These are phyloP conservation scores for Anthoscopus minutus DNA, from an alignment of 2,113 vertebrate species.

Conservation along the genomic window DNA sequence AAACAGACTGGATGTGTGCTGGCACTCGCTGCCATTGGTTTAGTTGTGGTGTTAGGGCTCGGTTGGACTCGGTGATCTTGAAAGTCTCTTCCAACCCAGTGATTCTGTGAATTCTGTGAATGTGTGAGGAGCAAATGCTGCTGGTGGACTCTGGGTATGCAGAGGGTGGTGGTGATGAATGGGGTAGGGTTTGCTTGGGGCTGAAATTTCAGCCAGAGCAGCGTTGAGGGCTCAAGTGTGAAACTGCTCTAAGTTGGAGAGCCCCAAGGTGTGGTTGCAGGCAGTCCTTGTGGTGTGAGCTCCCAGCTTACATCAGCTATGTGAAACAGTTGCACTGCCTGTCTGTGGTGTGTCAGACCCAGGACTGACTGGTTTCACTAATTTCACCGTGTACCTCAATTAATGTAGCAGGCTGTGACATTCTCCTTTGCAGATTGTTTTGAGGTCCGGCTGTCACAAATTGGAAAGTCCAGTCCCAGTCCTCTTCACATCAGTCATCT, in stretches of 20 bases:
- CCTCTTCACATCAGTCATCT: neutral
- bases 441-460: neutral
- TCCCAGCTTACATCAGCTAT: neutral
- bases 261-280: neutral
- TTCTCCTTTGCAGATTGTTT: neutral
- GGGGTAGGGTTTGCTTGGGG: neutral
- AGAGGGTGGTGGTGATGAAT: neutral
- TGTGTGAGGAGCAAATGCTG: neutral
- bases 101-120: too few species aligned
- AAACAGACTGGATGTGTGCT: too few species aligned
- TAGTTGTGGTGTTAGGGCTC: too few species aligned
- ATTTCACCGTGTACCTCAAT: neutral
- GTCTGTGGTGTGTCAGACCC: too few species aligned
- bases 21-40: too few species aligned
- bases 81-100: too few species aligned
- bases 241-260: neutral
- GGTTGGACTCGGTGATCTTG: too few species aligned
- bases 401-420: neutral
- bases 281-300: neutral
- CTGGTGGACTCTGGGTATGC: neutral
- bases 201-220: neutral
- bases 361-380: neutral
- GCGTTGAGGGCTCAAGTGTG: accelerated
- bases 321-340: neutral
- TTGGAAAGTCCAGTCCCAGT: neutral